Evolutionary conservation across 2,113 vertebrate genomes (phyloP).

Genomic region (Dasyprocta punctata): DNA sequence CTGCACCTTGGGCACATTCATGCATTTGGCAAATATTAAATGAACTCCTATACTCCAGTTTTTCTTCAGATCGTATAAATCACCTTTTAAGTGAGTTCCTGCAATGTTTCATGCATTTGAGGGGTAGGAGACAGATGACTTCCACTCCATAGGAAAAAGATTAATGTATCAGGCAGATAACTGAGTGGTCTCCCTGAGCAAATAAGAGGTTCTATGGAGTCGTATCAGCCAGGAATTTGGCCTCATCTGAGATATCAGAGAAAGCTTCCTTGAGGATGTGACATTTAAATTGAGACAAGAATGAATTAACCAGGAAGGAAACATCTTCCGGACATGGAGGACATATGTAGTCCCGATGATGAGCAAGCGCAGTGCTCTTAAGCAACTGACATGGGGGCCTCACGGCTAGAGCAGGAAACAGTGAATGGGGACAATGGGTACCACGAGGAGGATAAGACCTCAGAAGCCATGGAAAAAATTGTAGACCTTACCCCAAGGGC

Average conservation of each 20-base stretch:
- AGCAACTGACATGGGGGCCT: not conserved
- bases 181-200: accelerated
- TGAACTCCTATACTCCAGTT: not conserved
- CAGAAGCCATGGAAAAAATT: not conserved
- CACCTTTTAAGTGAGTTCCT: not conserved
- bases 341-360: not conserved
- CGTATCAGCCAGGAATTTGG: no score
- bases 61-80: not conserved
- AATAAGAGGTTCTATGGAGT: not conserved
- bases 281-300: not conserved
- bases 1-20: not conserved
- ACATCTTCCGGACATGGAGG: no score
- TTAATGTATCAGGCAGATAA: not conserved
- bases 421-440: not conserved
- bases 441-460: not conserved
- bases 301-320: not conserved
- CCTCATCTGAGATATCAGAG: not conserved
- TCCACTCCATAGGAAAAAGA: no score
- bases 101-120: no score
- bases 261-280: not conserved
- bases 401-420: not conserved
- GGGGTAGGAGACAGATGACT: not conserved
- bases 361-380: not conserved
- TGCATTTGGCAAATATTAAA: not conserved
- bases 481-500: not conserved